phyloP scores from a whole-genome alignment of 92 coral and sea anemone species.

The Metridium senile region DNA sequence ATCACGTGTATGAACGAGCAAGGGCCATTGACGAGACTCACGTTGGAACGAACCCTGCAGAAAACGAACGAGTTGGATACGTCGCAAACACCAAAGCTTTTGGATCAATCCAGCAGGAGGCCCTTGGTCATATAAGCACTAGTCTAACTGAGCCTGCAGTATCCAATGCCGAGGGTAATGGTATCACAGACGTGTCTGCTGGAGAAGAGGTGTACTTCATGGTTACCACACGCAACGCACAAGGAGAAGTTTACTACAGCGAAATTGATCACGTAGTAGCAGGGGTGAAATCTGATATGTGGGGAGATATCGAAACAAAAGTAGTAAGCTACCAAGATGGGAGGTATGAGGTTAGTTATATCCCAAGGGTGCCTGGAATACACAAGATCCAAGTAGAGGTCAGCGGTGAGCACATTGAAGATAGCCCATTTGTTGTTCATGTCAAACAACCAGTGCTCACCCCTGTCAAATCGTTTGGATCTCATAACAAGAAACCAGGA shows the following conservation, averaged over 20 bases:
- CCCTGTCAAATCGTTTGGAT: conserved; percentile 88
- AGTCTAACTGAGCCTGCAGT: conserved; percentile 80
- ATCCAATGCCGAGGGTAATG: conserved; percentile 79
- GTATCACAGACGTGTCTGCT: conserved; percentile 71
- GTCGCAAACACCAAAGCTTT: conserved; percentile 65
- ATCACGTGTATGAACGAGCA: conserved; percentile 68
- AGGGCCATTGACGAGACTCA: conserved; percentile 53
- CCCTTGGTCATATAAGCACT: conserved; percentile 75
- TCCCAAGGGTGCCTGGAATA: conserved; percentile 77
- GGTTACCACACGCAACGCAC: conserved; percentile 84
- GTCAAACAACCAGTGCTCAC: conserved; percentile 80
- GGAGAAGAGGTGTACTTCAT: conserved; percentile 81
- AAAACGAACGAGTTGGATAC: conserved; percentile 82
- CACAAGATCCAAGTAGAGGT: conserved; percentile 76
- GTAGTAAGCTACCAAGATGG: conserved; percentile 76
- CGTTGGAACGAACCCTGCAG: conserved; percentile 87
- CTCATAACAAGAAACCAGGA: conserved; percentile 72
- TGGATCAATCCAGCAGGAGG: conserved; percentile 50
- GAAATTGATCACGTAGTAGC: conserved; percentile 87
- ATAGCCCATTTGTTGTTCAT: conserved; percentile 73
- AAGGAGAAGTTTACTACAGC: conserved; percentile 80
- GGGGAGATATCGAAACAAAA: conserved; percentile 78
- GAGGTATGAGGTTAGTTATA: conserved; percentile 68
- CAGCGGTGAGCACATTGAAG: conserved; percentile 75
- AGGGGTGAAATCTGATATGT: conserved; percentile 82